Conservation (phyloP, 2,797 vertebrate genomes). For the Thaleichthys pacificus region DNA sequence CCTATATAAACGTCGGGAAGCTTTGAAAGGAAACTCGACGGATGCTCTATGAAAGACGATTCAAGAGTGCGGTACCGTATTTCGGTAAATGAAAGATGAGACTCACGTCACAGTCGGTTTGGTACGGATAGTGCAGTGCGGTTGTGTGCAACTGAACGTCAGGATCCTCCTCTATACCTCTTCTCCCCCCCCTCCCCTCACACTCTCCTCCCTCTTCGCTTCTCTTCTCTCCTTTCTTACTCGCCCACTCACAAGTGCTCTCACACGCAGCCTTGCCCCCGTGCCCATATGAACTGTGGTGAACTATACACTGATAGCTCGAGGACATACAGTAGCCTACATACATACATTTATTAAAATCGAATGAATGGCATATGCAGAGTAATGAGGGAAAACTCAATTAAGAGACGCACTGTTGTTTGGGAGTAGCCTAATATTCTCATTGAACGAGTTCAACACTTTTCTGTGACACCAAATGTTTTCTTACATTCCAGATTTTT, state of each 20-base stretch:
- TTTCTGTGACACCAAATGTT: no score
- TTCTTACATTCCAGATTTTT: no score
- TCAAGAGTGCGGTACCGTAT: neutral
- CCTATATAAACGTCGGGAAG: neutral
- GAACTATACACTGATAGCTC: neutral
- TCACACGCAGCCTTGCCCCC: constrained; percentile 18
- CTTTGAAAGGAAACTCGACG: neutral
- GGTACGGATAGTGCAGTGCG: constrained; percentile 48
- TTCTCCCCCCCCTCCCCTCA: neutral
- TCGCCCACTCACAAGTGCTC: constrained; percentile 33
- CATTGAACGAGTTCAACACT: no score
- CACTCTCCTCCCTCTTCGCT: constrained; percentile 1
- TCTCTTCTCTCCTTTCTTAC: constrained; percentile 17
- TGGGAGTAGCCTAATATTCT: neutral
- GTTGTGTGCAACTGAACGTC: constrained; percentile 56
- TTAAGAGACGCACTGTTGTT: neutral
- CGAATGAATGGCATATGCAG: neutral
- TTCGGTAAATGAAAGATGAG: neutral
- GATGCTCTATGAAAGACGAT: neutral
- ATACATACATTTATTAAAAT: neutral
- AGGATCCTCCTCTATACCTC: neutral
- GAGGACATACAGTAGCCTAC: neutral
- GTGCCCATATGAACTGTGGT: neutral
- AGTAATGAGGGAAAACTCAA: neutral
- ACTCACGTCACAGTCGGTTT: constrained; percentile 4